A percentile compares a stretch with the other conserved stretches of the same genome.
phyloP scores from a whole-genome alignment of 2,888 invertebrate genomes.

The Trissoscelio sp. region DNA sequence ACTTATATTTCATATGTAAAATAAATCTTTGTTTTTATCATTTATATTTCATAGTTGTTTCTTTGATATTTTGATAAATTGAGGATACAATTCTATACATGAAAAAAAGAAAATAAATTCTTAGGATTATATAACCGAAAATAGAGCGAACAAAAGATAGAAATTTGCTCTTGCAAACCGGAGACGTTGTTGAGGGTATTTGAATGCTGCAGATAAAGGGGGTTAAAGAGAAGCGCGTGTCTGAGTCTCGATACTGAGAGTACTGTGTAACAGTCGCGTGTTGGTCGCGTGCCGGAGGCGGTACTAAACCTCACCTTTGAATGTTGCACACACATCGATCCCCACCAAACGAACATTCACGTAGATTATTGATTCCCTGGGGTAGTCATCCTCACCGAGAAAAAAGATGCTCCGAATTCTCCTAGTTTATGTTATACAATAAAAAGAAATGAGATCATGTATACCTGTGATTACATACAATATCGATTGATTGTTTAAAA shows the following conservation, averaged over 20 bases:
- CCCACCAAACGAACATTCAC: conserved; percentile 77
- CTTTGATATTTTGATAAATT: no score
- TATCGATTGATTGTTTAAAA: conserved; percentile 51
- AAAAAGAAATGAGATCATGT: conserved; percentile 55
- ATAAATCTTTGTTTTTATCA: no score
- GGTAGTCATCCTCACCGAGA: conserved; percentile 77
- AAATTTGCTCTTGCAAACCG: conserved; percentile 39
- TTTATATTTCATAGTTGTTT: no score
- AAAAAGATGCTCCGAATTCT: conserved; percentile 64
- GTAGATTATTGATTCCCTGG: conserved; percentile 83
- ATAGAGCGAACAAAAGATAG: conserved; percentile 26
- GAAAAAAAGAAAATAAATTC: conserved; percentile 28
- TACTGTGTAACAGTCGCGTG: conserved; percentile 79
- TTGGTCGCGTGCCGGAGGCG: conserved; percentile 83
- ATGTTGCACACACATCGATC: conserved; percentile 71
- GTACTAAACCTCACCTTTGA: conserved; percentile 75
- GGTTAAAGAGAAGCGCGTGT: conserved; percentile 68
- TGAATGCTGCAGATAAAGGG: conserved; percentile 62
- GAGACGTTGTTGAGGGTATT: conserved; percentile 67
- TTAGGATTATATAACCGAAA: conserved; percentile 14
- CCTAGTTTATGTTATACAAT: conserved; percentile 34
- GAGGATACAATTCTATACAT: no score
- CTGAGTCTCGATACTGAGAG: conserved; percentile 68
- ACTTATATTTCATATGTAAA: no score
- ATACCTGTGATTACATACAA: conserved; percentile 49